Conservation (phyloP, 2,888 invertebrate species). For the Chelonus formosanus region DNA sequence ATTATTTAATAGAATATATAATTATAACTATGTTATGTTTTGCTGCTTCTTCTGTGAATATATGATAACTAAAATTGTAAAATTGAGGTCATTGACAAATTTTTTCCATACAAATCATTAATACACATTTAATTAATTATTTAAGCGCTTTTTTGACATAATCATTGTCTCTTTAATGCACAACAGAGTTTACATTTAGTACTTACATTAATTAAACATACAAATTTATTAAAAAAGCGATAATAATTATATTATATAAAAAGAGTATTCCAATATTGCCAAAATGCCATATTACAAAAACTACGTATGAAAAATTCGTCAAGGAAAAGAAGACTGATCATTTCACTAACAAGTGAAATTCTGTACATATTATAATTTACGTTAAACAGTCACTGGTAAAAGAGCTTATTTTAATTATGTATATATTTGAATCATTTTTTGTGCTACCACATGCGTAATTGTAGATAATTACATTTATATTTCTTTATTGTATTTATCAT, state of each 20-base stretch:
- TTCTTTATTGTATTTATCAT: not conserved
- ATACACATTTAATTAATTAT: slow-evolving; percentile 26
- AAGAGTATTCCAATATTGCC: slow-evolving; percentile 1
- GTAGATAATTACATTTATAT: slow-evolving; percentile 2
- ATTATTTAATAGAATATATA: slow-evolving; percentile 37
- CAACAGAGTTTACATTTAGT: slow-evolving; percentile 9
- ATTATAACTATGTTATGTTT: slow-evolving; percentile 52
- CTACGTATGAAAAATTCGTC: too few relatives aligned
- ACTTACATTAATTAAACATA: not conserved
- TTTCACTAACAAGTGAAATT: too few relatives aligned
- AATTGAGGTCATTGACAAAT: slow-evolving; percentile 43
- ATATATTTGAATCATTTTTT: slow-evolving; percentile 8
- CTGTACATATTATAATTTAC: too few relatives aligned
- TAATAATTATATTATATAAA: slow-evolving; percentile 3
- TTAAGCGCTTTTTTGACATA: slow-evolving; percentile 1
- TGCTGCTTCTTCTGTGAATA: slow-evolving; percentile 43
- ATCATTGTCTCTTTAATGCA: slow-evolving; percentile 11
- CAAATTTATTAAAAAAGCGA: not conserved
- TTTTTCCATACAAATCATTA: slow-evolving; percentile 5
- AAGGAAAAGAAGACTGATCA: too few relatives aligned
- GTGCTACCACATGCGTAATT: slow-evolving; percentile 22
- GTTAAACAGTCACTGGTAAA: not conserved
- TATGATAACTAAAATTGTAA: slow-evolving; percentile 44
- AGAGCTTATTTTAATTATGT: not conserved
- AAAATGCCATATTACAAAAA: not conserved